Percentiles rank a stretch among this genome's conserved stretches.
These are phyloP conservation scores for Margarornis squamiger DNA, from an alignment of 2,797 vertebrate genomes.

Conservation along the genomic window DNA sequence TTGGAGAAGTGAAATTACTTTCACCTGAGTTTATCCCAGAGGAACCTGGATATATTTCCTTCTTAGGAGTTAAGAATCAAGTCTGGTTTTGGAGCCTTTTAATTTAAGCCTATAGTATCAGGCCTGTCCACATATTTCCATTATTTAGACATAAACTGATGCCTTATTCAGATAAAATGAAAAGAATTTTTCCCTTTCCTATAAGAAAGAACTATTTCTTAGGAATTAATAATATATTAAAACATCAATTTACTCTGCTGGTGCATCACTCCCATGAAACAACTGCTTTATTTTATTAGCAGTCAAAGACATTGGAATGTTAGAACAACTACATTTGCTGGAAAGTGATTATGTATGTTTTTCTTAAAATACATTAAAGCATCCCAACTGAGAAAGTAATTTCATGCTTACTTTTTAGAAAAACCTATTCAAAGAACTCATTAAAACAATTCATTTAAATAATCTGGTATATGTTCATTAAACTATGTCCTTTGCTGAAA, in stretches of 20 bases:
- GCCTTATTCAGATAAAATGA: not conserved
- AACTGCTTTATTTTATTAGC: constrained; percentile 29
- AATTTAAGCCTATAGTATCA: not conserved
- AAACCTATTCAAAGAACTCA: constrained; percentile 73
- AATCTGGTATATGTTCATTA: constrained; percentile 73
- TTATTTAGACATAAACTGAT: not conserved
- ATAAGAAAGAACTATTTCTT: constrained; percentile 12
- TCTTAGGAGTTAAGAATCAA: not conserved
- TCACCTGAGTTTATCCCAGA: not conserved
- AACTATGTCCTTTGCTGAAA: constrained; percentile 67
- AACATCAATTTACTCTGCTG: not conserved
- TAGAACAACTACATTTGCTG: not conserved
- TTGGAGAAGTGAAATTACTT: not conserved
- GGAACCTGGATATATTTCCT: not conserved
- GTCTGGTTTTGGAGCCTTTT: not conserved
- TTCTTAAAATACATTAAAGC: constrained; percentile 69
- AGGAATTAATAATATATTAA: constrained; percentile 24
- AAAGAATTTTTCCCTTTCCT: not conserved
- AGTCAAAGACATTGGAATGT: constrained; percentile 17
- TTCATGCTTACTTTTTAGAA: constrained; percentile 72
- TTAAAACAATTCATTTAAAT: constrained; percentile 78
- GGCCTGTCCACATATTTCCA: not conserved
- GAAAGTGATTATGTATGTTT: constrained; percentile 42
- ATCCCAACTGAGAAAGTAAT: constrained; percentile 69
- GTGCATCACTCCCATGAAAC: not conserved